phyloP scores from a whole-genome alignment of 2,888 invertebrate genomes.

The Diloba caeruleocephala region DNA sequence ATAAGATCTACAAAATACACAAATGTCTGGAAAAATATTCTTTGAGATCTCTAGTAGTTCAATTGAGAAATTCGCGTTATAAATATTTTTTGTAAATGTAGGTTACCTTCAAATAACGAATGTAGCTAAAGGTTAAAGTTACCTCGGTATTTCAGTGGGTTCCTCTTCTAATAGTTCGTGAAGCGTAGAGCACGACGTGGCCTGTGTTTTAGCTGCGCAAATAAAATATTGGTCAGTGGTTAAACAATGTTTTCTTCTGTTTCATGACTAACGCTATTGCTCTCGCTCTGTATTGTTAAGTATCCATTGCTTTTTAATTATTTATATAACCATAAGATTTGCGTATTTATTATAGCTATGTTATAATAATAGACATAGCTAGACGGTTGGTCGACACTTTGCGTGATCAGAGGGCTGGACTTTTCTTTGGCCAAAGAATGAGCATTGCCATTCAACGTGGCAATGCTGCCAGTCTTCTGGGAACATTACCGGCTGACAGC shows the following conservation, averaged over 20 bases:
- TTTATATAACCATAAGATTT: background rate
- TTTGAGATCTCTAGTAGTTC: constrained; percentile 40
- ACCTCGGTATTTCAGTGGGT: constrained; percentile 86
- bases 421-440: too few relatives aligned
- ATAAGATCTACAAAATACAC: constrained; percentile 15
- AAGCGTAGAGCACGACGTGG: constrained; percentile 86
- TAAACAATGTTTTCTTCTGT: background rate
- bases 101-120: constrained; percentile 36
- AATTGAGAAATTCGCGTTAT: constrained; percentile 28
- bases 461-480: too few relatives aligned
- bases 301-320: background rate
- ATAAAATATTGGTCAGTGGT: constrained; percentile 26
- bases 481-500: too few relatives aligned
- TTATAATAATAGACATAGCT: too few relatives aligned
- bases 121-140: constrained; percentile 43
- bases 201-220: constrained; percentile 82
- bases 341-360: too few relatives aligned
- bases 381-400: too few relatives aligned
- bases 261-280: background rate
- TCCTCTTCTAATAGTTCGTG: constrained; percentile 86
- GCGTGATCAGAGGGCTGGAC: too few relatives aligned
- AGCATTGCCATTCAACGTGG: too few relatives aligned
- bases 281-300: background rate
- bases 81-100: constrained; percentile 32
- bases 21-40: constrained; percentile 36